Evolutionary conservation across 1,140 invertebrate species (phyloP).

Genomic region (Drosophila pallidifrons): DNA sequence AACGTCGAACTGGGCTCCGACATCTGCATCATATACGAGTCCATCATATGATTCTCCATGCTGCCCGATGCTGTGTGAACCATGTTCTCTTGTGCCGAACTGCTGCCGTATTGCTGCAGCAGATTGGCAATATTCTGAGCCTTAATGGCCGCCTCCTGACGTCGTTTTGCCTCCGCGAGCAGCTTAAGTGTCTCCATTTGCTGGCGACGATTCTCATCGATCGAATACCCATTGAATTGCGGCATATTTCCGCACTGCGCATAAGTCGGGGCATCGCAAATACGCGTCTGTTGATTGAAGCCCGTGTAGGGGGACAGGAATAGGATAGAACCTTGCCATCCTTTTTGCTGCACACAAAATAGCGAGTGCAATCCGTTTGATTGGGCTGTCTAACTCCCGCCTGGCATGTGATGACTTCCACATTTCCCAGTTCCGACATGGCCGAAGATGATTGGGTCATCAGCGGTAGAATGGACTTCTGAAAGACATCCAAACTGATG

Average conservation of each 20-base stretch:
- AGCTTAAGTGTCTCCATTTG: constrained; percentile 75
- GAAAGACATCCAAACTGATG: constrained; percentile 77
- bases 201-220: constrained; percentile 67
- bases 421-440: constrained; percentile 60
- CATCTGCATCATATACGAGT: constrained; percentile 61
- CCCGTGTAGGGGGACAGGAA: constrained; percentile 85
- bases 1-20: constrained; percentile 52
- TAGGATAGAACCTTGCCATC: constrained; percentile 84
- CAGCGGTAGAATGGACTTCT: constrained; percentile 76
- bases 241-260: constrained; percentile 72
- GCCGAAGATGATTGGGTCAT: constrained; percentile 53
- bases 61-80: constrained; percentile 29
- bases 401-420: constrained; percentile 85
- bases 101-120: constrained; percentile 66
- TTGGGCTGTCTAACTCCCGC: constrained; percentile 85
- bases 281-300: constrained; percentile 85
- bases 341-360: constrained; percentile 86
- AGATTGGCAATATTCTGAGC: constrained; percentile 74
- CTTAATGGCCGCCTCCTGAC: constrained; percentile 71
- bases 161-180: constrained; percentile 69
- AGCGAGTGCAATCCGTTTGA: constrained; percentile 85
- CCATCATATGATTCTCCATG: constrained; percentile 62
- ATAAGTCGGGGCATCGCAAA: constrained; percentile 85
- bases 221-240: constrained; percentile 55
- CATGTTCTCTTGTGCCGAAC: not conserved